phyloP scores from a whole-genome alignment of 2,113 vertebrate genomes.

The Mormyrus iriodes region DNA sequence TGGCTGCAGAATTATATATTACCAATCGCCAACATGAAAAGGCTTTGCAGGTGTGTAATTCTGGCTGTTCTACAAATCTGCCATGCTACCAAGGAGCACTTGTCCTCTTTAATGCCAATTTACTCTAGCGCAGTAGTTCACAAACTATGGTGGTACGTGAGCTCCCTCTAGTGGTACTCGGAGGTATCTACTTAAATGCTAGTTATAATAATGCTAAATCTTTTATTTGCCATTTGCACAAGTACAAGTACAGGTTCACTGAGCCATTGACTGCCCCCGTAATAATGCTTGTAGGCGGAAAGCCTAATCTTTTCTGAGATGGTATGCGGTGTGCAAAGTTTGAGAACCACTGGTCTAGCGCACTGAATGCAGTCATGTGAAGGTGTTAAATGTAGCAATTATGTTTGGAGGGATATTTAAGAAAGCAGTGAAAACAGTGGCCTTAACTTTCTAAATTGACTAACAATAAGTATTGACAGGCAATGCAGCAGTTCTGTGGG shows the following conservation, averaged over 20 bases:
- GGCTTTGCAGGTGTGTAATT: conserved; percentile 74
- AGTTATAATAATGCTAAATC: background rate
- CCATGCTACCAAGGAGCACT: background rate
- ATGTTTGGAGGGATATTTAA: background rate
- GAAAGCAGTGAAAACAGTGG: background rate
- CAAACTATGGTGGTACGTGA: background rate
- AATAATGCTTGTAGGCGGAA: background rate
- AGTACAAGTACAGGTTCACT: background rate
- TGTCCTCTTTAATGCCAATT: background rate
- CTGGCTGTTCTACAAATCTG: background rate
- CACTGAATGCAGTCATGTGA: background rate
- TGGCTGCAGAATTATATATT: conserved; percentile 86
- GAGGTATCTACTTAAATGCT: background rate
- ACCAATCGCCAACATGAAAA: conserved; percentile 79
- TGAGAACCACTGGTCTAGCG: background rate
- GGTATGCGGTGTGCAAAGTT: background rate
- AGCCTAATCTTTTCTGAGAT: background rate
- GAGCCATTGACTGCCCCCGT: background rate
- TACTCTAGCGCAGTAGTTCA: background rate
- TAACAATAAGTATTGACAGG: conserved; percentile 33
- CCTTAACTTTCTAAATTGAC: background rate
- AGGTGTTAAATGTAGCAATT: background rate
- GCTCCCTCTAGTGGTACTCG: background rate
- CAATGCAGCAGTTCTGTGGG: conserved; percentile 54
- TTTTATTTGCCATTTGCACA: background rate